A percentile compares a stretch with the other conserved stretches of the same genome.
Evolutionary conservation across 1,140 invertebrate species (phyloP).

Genomic region (Hylaeus volcanicus): DNA sequence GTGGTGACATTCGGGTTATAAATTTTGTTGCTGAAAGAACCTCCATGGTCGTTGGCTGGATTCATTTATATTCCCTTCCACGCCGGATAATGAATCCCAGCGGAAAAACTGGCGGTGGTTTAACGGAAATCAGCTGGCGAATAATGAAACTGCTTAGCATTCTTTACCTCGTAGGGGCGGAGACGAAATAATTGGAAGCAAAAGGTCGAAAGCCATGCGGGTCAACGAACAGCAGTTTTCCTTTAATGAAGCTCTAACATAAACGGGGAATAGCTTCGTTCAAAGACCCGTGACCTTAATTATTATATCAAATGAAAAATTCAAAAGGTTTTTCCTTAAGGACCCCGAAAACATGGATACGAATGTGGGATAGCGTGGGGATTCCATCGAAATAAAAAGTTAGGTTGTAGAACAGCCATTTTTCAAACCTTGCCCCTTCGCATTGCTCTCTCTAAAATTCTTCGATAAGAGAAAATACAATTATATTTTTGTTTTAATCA

Average conservation of each 20-base stretch:
- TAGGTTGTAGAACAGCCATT: background rate
- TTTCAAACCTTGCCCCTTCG: background rate
- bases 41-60: constrained; percentile 61
- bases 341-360: background rate
- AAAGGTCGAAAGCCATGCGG: constrained; percentile 72
- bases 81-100: constrained; percentile 77
- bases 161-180: constrained; percentile 70
- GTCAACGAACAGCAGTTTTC: constrained; percentile 53
- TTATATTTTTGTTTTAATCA: no score
- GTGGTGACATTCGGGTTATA: background rate
- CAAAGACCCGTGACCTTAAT: constrained; percentile 31
- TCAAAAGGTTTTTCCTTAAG: background rate
- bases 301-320: constrained; percentile 19
- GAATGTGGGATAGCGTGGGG: background rate
- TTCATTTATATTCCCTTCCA: constrained; percentile 78
- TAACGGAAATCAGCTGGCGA: constrained; percentile 78
- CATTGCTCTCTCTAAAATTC: no score
- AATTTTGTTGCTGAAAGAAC: constrained; percentile 56
- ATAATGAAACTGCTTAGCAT: constrained; percentile 80
- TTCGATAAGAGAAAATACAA: no score
- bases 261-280: constrained; percentile 27
- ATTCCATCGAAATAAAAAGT: background rate
- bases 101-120: constrained; percentile 76
- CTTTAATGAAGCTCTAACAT: constrained; percentile 56
- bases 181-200: constrained; percentile 75